These are phyloP conservation scores for Hartigia nigra DNA, from an alignment of 2,888 invertebrate genomes.

Conservation along the genomic window DNA sequence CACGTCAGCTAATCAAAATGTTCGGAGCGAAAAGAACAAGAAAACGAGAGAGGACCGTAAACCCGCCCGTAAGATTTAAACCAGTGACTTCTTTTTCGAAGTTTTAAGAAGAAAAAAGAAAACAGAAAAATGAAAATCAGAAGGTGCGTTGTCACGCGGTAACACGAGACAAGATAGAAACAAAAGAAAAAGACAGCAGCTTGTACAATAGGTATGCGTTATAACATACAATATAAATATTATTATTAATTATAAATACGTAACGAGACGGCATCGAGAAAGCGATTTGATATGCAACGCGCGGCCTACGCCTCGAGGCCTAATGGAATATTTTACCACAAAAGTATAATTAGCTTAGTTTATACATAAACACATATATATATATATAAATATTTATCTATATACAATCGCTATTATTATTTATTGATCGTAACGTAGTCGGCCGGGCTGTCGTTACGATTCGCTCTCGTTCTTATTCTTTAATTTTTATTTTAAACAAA, in stretches of 20 bases:
- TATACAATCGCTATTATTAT: slow-evolving; percentile 51
- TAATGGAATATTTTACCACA: slow-evolving; percentile 60
- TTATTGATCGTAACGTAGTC: slow-evolving; percentile 51
- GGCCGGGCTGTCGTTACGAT: neutral
- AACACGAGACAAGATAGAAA: neutral
- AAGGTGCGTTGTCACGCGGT: neutral
- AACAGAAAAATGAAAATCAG: neutral
- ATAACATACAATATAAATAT: slow-evolving; percentile 27
- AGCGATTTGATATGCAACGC: slow-evolving; percentile 15
- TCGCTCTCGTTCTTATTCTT: neutral
- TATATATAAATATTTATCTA: slow-evolving; percentile 50
- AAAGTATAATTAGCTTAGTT: slow-evolving; percentile 57
- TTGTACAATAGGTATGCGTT: slow-evolving; percentile 37
- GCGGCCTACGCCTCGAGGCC: slow-evolving; percentile 44
- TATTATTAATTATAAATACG: slow-evolving; percentile 28
- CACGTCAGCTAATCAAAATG: neutral
- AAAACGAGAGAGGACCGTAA: neutral
- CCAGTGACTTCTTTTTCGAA: neutral
- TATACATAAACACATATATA: slow-evolving; percentile 28
- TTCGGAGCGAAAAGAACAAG: neutral
- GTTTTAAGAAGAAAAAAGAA: neutral
- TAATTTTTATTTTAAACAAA: neutral
- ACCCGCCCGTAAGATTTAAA: neutral
- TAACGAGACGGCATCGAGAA: slow-evolving; percentile 10
- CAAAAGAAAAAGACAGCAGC: slow-evolving; percentile 33